Evolutionary conservation across 1,140 invertebrate species (phyloP).

Genomic region (Drosophila ogumai): DNA sequence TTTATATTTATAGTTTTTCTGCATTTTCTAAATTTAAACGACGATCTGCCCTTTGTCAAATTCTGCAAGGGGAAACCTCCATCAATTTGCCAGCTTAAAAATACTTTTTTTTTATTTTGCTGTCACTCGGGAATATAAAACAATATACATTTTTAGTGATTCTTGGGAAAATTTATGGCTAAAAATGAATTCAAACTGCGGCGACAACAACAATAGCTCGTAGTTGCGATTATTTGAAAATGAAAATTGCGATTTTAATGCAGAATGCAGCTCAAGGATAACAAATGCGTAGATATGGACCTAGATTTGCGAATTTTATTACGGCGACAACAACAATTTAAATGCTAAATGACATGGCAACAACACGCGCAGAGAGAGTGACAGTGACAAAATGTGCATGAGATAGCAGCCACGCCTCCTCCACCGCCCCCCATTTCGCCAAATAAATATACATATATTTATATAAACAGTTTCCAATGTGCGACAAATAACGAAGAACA

Average conservation of each 20-base stretch:
- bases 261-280: conserved; percentile 73
- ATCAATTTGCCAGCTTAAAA: conserved; percentile 26
- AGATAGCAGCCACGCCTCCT: conserved; percentile 51
- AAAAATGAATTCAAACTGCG: conserved; percentile 42
- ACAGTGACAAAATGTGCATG: conserved; percentile 61
- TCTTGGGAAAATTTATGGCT: conserved; percentile 53
- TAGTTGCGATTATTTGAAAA: conserved; percentile 55
- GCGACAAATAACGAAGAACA: conserved; percentile 42
- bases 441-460: neutral
- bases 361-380: conserved; percentile 19
- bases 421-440: neutral
- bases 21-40: conserved; percentile 52
- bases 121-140: conserved; percentile 28
- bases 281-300: conserved; percentile 83
- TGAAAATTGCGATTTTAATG: conserved; percentile 63
- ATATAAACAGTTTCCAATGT: conserved; percentile 13
- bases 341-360: conserved; percentile 68
- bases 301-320: conserved; percentile 82
- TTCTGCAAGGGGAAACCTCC: conserved; percentile 1
- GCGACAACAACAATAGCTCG: conserved; percentile 18
- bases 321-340: conserved; percentile 73
- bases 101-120: conserved; percentile 62
- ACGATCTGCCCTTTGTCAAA: conserved; percentile 47
- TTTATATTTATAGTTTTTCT: conserved; percentile 53
- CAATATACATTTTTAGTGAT: conserved; percentile 24